These are phyloP conservation scores for Polymixis lichenea DNA, from an alignment of 2,888 invertebrate species.

Conservation along the genomic window DNA sequence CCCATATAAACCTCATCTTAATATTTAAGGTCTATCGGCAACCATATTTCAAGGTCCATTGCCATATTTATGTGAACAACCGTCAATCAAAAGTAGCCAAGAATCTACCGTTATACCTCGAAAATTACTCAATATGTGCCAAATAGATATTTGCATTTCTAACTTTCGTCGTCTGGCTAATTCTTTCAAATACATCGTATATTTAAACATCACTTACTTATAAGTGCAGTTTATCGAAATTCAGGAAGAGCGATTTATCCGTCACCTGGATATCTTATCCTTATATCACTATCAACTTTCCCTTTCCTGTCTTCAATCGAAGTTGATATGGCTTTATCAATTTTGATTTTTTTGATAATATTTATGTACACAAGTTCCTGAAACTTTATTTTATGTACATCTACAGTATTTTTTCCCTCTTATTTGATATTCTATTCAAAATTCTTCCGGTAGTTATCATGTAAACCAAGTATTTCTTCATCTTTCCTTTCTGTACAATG, in stretches of 20 bases:
- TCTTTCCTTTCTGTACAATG: not conserved
- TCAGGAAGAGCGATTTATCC: not conserved
- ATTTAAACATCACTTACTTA: slow-evolving; percentile 1
- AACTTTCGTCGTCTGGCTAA: slow-evolving; percentile 33
- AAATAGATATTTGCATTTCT: slow-evolving; percentile 25
- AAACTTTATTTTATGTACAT: not conserved
- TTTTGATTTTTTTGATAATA: not conserved
- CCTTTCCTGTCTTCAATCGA: not conserved
- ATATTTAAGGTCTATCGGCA: not conserved
- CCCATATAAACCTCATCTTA: slow-evolving; percentile 5
- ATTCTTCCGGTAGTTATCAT: not conserved
- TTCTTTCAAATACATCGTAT: slow-evolving; percentile 26
- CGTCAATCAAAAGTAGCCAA: slow-evolving; percentile 28
- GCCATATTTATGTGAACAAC: not conserved
- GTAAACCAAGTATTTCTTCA: not conserved
- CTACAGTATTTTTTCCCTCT: not conserved
- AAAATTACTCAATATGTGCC: slow-evolving; percentile 27
- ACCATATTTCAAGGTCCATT: slow-evolving; percentile 40
- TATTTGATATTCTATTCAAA: not conserved
- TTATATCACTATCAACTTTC: not conserved
- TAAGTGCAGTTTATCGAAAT: not conserved
- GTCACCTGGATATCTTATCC: not conserved
- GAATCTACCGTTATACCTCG: slow-evolving; percentile 7
- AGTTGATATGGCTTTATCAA: not conserved
- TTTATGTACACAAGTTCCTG: not conserved